phyloP scores from a whole-genome alignment of 2,888 invertebrate genomes.

The Criorhina ranunculi region DNA sequence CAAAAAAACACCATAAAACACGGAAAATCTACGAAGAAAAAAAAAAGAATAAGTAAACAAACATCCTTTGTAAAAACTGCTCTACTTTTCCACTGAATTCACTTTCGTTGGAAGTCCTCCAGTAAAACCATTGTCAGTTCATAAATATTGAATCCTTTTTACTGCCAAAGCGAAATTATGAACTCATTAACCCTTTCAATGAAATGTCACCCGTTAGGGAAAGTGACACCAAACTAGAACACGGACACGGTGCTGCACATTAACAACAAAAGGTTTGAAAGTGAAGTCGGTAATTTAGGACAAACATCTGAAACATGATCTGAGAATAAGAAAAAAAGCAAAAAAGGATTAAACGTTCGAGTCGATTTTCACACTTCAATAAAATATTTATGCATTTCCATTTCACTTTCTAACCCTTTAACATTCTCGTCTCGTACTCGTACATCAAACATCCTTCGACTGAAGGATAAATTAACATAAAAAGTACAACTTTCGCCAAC shows the following conservation, averaged over 20 bases:
- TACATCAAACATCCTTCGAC: neutral
- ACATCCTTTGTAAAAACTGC: constrained; percentile 66
- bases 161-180: constrained; percentile 54
- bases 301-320: constrained; percentile 4
- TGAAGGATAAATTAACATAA: constrained; percentile 35
- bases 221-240: constrained; percentile 63
- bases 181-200: constrained; percentile 74
- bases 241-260: constrained; percentile 37
- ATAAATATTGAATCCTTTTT: constrained; percentile 55
- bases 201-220: constrained; percentile 70
- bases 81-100: constrained; percentile 64
- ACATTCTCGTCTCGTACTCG: neutral
- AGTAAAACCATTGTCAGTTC: neutral
- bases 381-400: constrained; percentile 48
- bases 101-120: constrained; percentile 54
- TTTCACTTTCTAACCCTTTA: constrained; percentile 75
- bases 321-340: constrained; percentile 8
- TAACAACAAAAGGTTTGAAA: constrained; percentile 53
- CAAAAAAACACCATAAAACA: constrained; percentile 49
- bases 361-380: constrained; percentile 70
- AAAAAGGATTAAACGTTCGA: neutral
- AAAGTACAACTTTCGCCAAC: constrained; percentile 60
- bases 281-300: constrained; percentile 47
- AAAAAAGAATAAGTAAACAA: constrained; percentile 63
- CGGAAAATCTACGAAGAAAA: constrained; percentile 48